A percentile compares a stretch with the other conserved stretches of the same genome.
phyloP scores from a whole-genome alignment of 53 echinoderm and acorn worm genomes.

The Arbacia lixula region DNA sequence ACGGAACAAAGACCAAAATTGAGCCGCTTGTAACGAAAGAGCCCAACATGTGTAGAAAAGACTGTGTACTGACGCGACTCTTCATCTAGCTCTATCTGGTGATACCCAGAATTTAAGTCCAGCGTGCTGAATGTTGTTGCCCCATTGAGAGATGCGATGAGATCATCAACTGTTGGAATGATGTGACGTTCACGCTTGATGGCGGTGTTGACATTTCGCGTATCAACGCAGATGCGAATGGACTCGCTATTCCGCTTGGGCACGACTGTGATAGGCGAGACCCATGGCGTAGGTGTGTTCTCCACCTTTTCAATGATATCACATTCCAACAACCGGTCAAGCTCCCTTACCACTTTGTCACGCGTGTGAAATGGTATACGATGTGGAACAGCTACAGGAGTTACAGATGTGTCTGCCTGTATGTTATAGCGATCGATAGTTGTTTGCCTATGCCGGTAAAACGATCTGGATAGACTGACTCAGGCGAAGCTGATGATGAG shows the following conservation, averaged over 20 bases:
- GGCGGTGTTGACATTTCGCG: slow-evolving; percentile 55
- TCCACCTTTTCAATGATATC: slow-evolving; percentile 63
- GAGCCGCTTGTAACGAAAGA: too few relatives aligned
- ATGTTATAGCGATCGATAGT: not conserved
- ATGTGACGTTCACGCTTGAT: slow-evolving; percentile 67
- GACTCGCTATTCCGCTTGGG: slow-evolving; percentile 50
- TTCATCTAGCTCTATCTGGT: slow-evolving; percentile 53
- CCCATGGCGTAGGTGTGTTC: slow-evolving; percentile 64
- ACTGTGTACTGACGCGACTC: slow-evolving; percentile 60
- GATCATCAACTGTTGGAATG: slow-evolving; percentile 66
- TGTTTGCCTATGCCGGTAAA: slow-evolving; percentile 24
- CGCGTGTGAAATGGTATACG: slow-evolving; percentile 72
- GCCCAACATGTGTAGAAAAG: slow-evolving; percentile 57
- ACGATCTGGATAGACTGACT: slow-evolving; percentile 22
- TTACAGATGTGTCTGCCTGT: slow-evolving; percentile 54
- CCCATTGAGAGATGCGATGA: slow-evolving; percentile 58
- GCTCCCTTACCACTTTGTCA: slow-evolving; percentile 53
- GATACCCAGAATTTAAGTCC: slow-evolving; percentile 64
- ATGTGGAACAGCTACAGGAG: slow-evolving; percentile 51
- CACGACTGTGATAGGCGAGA: slow-evolving; percentile 64
- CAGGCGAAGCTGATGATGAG: slow-evolving; percentile 20
- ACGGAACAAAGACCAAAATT: slow-evolving; percentile 53
- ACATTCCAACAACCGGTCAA: slow-evolving; percentile 46
- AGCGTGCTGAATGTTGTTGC: too few relatives aligned
- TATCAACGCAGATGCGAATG: slow-evolving; percentile 49